Base-by-base conservation (phyloP, 2,797 vertebrate genomes). In the Sebastolobus alascanus region DNA sequence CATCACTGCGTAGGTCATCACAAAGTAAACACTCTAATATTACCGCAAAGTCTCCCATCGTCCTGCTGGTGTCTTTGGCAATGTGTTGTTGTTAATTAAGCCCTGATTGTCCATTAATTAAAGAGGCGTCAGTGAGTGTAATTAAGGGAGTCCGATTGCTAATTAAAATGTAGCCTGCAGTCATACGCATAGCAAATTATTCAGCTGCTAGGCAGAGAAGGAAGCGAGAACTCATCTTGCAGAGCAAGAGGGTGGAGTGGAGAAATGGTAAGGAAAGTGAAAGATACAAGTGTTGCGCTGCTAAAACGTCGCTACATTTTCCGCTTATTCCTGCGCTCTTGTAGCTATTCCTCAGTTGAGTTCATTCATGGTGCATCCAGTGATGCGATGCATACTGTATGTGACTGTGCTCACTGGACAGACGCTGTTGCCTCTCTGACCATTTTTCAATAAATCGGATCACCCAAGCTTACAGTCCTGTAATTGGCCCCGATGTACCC, bases 81-180 rank as follows among this genome's bases (percentile, higher is more conserved):
- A 71, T 85, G 86, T 90, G 86, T 88, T 91, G 92, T 91, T 91
- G 89, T 88, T 95, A 95, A 96, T 96, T 94, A 93, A 91, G 90
- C 81, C 87, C 87, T 90, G 86, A 94, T 95, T 91, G 92, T 94
- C 93, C 87, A 94, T 95, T 96, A 93, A 96, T 96, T 95, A 95
- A 95, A 84, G 87, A 94, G 90, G 86, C 85, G 77, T 91, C 84
- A 83, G 90, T 79, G 87, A 93, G 92, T 92, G 92, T 95, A 96
- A 96, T 96, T 96, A 96, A 95, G 92, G 88, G 87, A 91, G 94
- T 95, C 89, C 85, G 77, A 94, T 84, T 94, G 94, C 93, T 96
- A 95, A 96, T 96, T 96, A 96, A 95, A 96, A 94, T 89, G 90
- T 94, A 93, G 95, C 95, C 95, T 75, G 89, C 84, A 93, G 96